These are phyloP conservation scores for Pomatostomus ruficeps DNA, from an alignment of 2,113 vertebrate species.

Conservation along the genomic window DNA sequence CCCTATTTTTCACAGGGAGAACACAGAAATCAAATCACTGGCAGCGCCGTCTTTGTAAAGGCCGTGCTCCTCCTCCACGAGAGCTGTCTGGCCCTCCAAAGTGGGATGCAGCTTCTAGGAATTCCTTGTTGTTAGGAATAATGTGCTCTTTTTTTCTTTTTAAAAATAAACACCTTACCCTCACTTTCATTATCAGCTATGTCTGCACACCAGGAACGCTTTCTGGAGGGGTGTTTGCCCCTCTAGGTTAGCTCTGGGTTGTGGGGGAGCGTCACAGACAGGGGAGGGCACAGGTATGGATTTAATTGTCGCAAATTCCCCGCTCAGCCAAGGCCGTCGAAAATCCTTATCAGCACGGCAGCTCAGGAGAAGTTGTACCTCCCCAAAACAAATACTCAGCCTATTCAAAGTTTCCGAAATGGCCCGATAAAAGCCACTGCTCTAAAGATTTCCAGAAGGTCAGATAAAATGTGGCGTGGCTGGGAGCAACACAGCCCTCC, in stretches of 20 bases:
- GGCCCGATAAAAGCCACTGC: background rate
- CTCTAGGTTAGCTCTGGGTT: background rate
- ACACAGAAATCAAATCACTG: background rate
- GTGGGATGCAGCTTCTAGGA: background rate
- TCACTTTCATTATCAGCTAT: background rate
- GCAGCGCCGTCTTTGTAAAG: background rate
- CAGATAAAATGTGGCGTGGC: background rate
- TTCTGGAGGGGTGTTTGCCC: background rate
- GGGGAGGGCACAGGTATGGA: background rate
- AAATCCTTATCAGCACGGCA: background rate
- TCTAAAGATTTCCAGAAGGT: background rate
- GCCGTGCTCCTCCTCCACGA: fast-evolving
- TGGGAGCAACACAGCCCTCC: background rate
- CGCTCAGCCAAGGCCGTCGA: background rate
- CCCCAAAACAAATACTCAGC: background rate
- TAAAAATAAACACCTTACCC: background rate
- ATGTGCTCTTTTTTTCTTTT: background rate
- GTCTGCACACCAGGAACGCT: background rate
- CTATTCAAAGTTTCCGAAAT: background rate
- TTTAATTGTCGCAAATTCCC: background rate
- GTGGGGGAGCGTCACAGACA: fast-evolving
- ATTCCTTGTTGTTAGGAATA: background rate
- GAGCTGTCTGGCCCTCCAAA: background rate
- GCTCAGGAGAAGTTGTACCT: background rate
- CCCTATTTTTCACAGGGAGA: background rate